These are phyloP conservation scores for Oreortyx pictus DNA, from an alignment of 2,797 vertebrate species.

Conservation along the genomic window DNA sequence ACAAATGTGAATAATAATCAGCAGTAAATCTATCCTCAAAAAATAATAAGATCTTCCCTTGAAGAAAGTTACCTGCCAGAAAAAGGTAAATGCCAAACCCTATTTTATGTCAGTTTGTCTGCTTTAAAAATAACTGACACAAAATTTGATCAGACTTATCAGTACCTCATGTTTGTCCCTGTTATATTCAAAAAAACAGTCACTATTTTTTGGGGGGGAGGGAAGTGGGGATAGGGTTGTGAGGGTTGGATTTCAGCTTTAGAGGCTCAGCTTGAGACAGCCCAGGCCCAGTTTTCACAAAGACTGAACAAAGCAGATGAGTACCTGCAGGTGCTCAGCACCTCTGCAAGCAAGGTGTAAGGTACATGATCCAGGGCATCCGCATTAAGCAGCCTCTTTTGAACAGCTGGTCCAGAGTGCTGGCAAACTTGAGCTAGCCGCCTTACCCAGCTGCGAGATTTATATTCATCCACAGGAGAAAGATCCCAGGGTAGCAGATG, in stretches of 20 bases:
- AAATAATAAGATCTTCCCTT: background rate
- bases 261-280: conserved; percentile 4
- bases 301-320: background rate
- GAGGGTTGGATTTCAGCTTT: background rate
- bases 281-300: background rate
- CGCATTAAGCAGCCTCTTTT: background rate
- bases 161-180: background rate
- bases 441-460: conserved; percentile 10
- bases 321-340: conserved; percentile 16
- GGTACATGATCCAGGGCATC: conserved; percentile 9
- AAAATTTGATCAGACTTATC: background rate
- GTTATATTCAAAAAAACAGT: background rate
- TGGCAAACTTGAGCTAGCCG: conserved; percentile 24
- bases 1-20: background rate
- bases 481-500: conserved; percentile 30
- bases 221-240: background rate
- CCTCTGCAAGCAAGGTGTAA: background rate
- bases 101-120: background rate
- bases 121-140: conserved; percentile 10
- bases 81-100: conserved; percentile 11
- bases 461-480: conserved; percentile 3
- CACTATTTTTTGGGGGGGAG: background rate
- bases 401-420: conserved; percentile 27
- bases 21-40: background rate
- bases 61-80: background rate